Conservation (phyloP, 2,113 vertebrate species). For the Tachycineta bicolor region DNA sequence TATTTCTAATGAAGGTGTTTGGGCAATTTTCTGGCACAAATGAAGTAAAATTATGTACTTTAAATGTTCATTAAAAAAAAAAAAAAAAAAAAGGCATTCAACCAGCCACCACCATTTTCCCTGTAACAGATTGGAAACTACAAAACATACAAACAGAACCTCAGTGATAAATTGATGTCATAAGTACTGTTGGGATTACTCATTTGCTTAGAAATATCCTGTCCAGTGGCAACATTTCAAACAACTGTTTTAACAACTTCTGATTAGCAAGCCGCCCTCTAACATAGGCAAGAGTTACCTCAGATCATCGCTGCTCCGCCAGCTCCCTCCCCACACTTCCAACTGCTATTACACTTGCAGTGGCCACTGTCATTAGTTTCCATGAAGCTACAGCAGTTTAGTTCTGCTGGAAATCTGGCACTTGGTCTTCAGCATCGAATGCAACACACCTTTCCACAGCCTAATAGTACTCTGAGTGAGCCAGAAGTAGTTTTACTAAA, state of each 20-base stretch:
- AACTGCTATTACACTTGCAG: not conserved
- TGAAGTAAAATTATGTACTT: constrained; percentile 75
- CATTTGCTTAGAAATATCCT: constrained; percentile 67
- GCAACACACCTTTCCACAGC: constrained; percentile 19
- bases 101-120: constrained; percentile 59
- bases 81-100: constrained; percentile 22
- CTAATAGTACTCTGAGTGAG: not conserved
- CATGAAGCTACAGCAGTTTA: not conserved
- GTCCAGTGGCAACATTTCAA: constrained; percentile 54
- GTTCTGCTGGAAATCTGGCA: not conserved
- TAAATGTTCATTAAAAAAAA: constrained; percentile 68
- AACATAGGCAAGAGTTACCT: not conserved
- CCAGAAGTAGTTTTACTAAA: not conserved
- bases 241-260: constrained; percentile 55
- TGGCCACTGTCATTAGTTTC: not conserved
- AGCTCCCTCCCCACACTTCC: not conserved
- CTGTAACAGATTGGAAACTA: constrained; percentile 71
- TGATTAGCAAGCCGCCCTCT: constrained; percentile 19
- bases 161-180: constrained; percentile 73
- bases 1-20: constrained; percentile 78
- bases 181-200: constrained; percentile 66
- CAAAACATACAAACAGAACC: constrained; percentile 62
- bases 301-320: not conserved
- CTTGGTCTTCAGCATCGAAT: constrained; percentile 18
- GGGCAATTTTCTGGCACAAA: constrained; percentile 77